Conservation (phyloP, 1,140 invertebrate genomes). For the Drosophila nasuta region DNA sequence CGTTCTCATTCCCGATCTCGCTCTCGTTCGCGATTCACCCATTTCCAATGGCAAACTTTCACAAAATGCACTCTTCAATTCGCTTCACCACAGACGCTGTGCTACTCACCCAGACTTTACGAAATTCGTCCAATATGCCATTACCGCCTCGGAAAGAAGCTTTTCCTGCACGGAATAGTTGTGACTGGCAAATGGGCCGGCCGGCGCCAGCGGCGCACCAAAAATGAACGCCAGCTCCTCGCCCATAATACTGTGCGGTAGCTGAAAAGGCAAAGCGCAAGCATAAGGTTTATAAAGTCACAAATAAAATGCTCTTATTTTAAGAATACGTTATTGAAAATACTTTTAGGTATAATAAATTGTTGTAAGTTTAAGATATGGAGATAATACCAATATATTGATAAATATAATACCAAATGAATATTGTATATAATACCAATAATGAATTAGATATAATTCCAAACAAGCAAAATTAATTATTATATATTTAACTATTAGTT, state of each 20-base stretch:
- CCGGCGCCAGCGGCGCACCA: slow-evolving; percentile 93
- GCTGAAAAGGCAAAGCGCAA: slow-evolving; percentile 54
- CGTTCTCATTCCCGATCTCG: not conserved
- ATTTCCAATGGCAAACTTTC: slow-evolving; percentile 54
- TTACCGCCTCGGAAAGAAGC: slow-evolving; percentile 92
- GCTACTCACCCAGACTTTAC: slow-evolving; percentile 92
- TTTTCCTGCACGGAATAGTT: slow-evolving; percentile 91
- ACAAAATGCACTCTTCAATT: slow-evolving; percentile 72
- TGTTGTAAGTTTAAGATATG: too few relatives aligned
- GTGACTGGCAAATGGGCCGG: slow-evolving; percentile 89
- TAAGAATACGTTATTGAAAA: not conserved
- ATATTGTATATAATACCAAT: too few relatives aligned
- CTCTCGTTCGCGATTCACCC: not conserved
- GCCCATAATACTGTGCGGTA: slow-evolving; percentile 90
- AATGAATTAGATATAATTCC: too few relatives aligned
- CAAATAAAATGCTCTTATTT: slow-evolving; percentile 3
- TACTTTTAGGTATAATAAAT: too few relatives aligned
- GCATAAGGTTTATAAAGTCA: not conserved
- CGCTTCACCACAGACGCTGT: slow-evolving; percentile 36
- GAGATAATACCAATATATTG: too few relatives aligned
- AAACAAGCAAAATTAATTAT: too few relatives aligned
- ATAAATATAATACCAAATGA: too few relatives aligned
- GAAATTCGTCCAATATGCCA: slow-evolving; percentile 95
- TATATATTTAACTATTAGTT: too few relatives aligned
- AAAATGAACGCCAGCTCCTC: slow-evolving; percentile 97